A percentile compares a stretch with the other conserved stretches of the same genome.
Conservation (phyloP, 2,797 vertebrate species). For the Myotis daubentonii region DNA sequence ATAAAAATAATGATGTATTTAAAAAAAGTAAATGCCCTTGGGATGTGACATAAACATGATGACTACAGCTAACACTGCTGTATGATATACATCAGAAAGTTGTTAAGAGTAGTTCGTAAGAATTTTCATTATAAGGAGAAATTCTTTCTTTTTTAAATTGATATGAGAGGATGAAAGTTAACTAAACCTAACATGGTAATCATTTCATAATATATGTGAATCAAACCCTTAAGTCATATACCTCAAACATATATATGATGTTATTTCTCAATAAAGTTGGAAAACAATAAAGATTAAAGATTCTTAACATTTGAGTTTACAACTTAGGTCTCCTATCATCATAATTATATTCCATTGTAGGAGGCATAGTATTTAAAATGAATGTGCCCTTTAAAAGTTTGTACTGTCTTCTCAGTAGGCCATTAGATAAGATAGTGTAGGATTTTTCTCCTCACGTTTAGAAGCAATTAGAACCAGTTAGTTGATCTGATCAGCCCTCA, state of each 20-base stretch:
- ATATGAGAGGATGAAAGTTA: neutral
- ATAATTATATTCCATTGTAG: neutral
- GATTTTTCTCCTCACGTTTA: neutral
- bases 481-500: neutral
- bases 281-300: neutral
- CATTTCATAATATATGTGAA: neutral
- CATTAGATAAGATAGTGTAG: neutral
- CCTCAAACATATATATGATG: neutral
- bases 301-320: neutral
- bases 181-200: neutral
- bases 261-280: neutral
- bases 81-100: neutral
- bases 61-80: neutral
- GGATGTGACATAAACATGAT: neutral
- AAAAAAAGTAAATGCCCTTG: neutral
- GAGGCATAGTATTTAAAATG: slow-evolving; percentile 17
- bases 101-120: neutral
- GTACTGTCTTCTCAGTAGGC: neutral
- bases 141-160: neutral
- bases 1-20: neutral
- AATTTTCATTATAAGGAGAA: neutral
- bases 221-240: neutral
- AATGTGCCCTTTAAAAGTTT: neutral
- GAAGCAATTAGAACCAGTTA: neutral
- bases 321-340: neutral